These are phyloP conservation scores for Epistrophe grossulariae DNA, from an alignment of 2,888 invertebrate genomes.

Conservation along the genomic window DNA sequence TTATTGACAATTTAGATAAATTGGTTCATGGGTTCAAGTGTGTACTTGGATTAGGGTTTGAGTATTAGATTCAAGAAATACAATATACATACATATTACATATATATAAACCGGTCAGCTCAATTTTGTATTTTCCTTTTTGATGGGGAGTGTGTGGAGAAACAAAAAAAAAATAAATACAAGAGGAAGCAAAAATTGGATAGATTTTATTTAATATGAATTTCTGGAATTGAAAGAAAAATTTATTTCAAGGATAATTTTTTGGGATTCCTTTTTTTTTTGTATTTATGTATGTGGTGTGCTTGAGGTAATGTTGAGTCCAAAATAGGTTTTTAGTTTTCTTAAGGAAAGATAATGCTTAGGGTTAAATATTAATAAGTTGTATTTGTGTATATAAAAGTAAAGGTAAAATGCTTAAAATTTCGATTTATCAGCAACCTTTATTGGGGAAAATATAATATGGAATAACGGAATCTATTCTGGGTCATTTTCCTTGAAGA, in stretches of 20 bases:
- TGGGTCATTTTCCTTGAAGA: neutral
- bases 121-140: conserved; percentile 13
- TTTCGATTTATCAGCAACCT: conserved; percentile 1
- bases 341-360: neutral
- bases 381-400: neutral
- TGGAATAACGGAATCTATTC: neutral
- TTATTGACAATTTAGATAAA: conserved; percentile 58
- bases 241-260: conserved; percentile 14
- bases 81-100: too few species aligned
- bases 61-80: conserved; percentile 29
- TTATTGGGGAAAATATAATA: neutral
- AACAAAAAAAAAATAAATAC: neutral
- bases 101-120: conserved; percentile 14
- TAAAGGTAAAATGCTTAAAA: conserved; percentile 12
- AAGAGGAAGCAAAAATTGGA: conserved; percentile 12
- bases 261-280: neutral
- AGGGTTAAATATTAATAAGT: conserved; percentile 33
- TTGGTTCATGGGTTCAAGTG: conserved; percentile 42
- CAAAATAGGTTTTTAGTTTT: neutral
- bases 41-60: conserved; percentile 31
- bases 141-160: neutral
- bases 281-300: neutral
- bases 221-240: conserved; percentile 28
- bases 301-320: neutral
- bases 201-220: conserved; percentile 27